These are phyloP conservation scores for Mirza zaza DNA, from an alignment of 2,113 vertebrate species.

Conservation along the genomic window DNA sequence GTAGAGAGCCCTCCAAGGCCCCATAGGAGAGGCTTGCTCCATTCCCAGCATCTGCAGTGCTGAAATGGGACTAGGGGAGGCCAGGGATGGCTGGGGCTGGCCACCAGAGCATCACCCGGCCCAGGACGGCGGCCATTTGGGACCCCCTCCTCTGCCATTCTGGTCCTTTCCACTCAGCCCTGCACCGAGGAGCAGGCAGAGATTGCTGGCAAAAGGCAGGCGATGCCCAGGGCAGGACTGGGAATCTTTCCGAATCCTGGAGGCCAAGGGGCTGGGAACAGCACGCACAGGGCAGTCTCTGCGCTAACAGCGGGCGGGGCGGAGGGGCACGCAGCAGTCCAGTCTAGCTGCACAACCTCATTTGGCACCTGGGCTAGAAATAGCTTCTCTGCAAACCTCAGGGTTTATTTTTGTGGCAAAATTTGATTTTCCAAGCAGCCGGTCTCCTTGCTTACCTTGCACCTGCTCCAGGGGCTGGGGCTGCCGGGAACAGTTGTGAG, in stretches of 20 bases:
- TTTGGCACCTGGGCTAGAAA: slow-evolving; percentile 63
- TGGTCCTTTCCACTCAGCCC: background rate
- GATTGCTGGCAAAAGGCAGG: background rate
- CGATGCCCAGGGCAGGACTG: background rate
- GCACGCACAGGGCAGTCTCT: background rate
- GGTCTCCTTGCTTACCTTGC: slow-evolving; percentile 31
- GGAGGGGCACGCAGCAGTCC: background rate
- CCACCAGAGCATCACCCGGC: background rate
- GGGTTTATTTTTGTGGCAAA: slow-evolving; percentile 55
- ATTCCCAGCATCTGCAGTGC: background rate
- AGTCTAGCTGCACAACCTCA: background rate
- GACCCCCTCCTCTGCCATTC: background rate
- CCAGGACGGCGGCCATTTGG: background rate
- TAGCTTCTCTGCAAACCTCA: slow-evolving; percentile 61
- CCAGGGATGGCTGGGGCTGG: background rate
- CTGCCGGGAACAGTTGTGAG: background rate
- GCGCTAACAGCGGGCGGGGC: background rate
- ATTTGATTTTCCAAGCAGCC: slow-evolving; percentile 53
- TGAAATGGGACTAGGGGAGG: too few species aligned
- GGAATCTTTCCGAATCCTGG: too few species aligned
- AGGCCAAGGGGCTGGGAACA: background rate
- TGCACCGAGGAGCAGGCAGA: background rate
- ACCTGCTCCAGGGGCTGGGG: background rate
- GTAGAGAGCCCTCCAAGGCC: background rate
- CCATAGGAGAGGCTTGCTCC: background rate